Conservation (phyloP, 1,140 invertebrate species). For the Tetramorium simillimum region DNA sequence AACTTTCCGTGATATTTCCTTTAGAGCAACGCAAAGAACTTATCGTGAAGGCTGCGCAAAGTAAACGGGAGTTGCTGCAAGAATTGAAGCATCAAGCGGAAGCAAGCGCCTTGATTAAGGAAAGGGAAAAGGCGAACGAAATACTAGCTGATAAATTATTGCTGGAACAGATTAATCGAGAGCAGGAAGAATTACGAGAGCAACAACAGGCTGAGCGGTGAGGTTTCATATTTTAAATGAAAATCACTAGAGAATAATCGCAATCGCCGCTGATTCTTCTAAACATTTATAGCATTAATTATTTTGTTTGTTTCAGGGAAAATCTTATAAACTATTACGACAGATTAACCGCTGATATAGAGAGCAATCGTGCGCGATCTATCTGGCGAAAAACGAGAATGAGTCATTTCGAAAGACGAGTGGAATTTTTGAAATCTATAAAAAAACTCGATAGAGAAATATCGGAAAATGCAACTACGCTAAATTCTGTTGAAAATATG, state of each 20-base stretch:
- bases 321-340: constrained; percentile 87
- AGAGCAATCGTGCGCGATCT: constrained; percentile 85
- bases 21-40: constrained; percentile 80
- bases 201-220: constrained; percentile 58
- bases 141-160: constrained; percentile 84
- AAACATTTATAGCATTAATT: not conserved
- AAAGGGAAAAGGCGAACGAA: constrained; percentile 82
- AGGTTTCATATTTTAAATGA: constrained; percentile 52
- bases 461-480: not conserved
- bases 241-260: not conserved
- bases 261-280: not conserved
- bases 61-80: constrained; percentile 79
- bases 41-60: constrained; percentile 80
- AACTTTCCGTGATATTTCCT: not conserved
- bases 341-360: constrained; percentile 86
- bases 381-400: constrained; percentile 88
- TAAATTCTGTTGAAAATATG: not conserved
- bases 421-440: constrained; percentile 68
- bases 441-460: not conserved
- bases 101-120: constrained; percentile 81
- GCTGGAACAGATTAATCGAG: constrained; percentile 79
- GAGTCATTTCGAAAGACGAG: constrained; percentile 86
- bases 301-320: constrained; percentile 72
- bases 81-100: constrained; percentile 85
- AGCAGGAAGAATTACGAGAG: constrained; percentile 76